These are phyloP conservation scores for Campopleginae sp. DNA, from an alignment of 2,888 invertebrate genomes.

Conservation along the genomic window DNA sequence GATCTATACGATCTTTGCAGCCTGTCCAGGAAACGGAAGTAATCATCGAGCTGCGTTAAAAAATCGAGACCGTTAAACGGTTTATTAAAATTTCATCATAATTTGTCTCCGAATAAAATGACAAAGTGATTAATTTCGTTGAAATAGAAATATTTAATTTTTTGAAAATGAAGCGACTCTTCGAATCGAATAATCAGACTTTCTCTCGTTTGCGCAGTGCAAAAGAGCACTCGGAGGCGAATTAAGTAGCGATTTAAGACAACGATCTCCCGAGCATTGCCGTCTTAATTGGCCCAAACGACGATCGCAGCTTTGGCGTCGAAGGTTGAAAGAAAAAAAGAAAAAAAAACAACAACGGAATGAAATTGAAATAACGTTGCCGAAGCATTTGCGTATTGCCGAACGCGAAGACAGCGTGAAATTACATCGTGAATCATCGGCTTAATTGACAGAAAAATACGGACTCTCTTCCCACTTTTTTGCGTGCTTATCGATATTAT, in stretches of 20 bases:
- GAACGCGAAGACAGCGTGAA: slow-evolving; percentile 41
- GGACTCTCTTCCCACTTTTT: slow-evolving; percentile 20
- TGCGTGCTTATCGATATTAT: slow-evolving; percentile 32
- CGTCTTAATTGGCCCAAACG: slow-evolving; percentile 58
- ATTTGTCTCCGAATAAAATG: neutral
- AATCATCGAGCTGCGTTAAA: neutral
- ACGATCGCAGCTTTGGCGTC: slow-evolving; percentile 18
- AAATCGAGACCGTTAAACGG: neutral
- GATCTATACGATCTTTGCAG: slow-evolving; percentile 17
- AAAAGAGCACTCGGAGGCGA: slow-evolving; percentile 1
- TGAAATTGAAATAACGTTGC: slow-evolving; percentile 1
- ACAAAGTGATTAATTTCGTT: neutral
- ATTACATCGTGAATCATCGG: slow-evolving; percentile 60
- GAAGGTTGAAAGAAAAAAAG: slow-evolving; percentile 18
- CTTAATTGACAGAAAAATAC: slow-evolving; percentile 66
- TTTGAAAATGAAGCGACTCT: neutral
- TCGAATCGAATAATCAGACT: neutral
- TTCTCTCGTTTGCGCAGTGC: slow-evolving; percentile 10
- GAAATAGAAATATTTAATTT: neutral
- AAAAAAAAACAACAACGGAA: no score
- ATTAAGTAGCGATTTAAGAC: slow-evolving; percentile 41
- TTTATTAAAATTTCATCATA: neutral
- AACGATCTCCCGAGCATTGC: slow-evolving; percentile 15
- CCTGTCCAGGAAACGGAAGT: neutral
- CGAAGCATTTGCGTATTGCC: slow-evolving; percentile 1